phyloP scores from a whole-genome alignment of 2,113 vertebrate genomes.

The Vimba vimba region DNA sequence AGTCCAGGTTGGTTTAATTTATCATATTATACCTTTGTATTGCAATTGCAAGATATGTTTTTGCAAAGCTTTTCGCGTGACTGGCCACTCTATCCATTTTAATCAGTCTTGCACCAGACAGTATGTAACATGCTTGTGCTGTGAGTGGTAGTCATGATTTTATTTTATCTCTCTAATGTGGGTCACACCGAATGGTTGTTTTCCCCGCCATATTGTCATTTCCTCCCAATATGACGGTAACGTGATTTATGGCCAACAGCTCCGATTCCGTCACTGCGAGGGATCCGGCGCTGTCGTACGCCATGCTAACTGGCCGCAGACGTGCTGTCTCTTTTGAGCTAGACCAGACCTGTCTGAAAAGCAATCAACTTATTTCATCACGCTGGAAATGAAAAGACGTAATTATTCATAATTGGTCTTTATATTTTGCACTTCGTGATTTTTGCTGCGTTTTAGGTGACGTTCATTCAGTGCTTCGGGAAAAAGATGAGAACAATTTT shows the following conservation, averaged over 20 bases:
- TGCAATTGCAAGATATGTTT: neutral
- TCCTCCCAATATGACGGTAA: slow-evolving; percentile 81
- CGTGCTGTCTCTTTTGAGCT: slow-evolving; percentile 96
- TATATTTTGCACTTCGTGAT: slow-evolving; percentile 78
- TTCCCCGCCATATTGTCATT: slow-evolving; percentile 78
- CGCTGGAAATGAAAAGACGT: slow-evolving; percentile 98
- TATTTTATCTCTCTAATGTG: slow-evolving; percentile 81
- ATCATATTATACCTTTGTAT: neutral
- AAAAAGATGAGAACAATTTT: slow-evolving; percentile 93
- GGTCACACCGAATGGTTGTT: slow-evolving; percentile 74
- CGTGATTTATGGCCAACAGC: slow-evolving; percentile 88
- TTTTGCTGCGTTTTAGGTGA: slow-evolving; percentile 88
- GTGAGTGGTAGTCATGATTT: slow-evolving; percentile 57
- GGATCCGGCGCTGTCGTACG: slow-evolving; percentile 87
- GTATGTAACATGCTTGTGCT: neutral
- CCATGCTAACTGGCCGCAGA: slow-evolving; percentile 92
- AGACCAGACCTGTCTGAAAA: slow-evolving; percentile 96
- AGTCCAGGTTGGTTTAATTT: neutral
- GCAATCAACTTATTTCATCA: slow-evolving; percentile 99
- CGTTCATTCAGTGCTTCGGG: slow-evolving; percentile 82
- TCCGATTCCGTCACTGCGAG: slow-evolving; percentile 68
- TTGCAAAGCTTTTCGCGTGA: neutral
- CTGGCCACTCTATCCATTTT: neutral
- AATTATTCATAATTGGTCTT: slow-evolving; percentile 99
- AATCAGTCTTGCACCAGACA: neutral